phyloP scores from a whole-genome alignment of 2,888 invertebrate species.

The Desoria tigrina region DNA sequence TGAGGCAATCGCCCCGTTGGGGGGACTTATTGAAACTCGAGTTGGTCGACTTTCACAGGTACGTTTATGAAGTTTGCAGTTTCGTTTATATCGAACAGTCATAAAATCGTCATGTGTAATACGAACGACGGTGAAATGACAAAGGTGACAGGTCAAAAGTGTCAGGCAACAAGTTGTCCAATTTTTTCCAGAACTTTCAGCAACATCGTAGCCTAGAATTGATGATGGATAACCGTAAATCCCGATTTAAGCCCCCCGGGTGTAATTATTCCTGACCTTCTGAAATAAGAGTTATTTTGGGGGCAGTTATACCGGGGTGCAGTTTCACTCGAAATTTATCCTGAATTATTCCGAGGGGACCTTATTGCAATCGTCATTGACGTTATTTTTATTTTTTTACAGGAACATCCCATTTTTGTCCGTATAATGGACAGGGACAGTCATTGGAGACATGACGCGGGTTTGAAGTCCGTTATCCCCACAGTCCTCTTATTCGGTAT shows the following conservation, averaged over 20 bases:
- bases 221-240: no score
- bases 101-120: background rate
- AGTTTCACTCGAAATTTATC: no score
- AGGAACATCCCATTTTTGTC: slow-evolving; percentile 60
- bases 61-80: background rate
- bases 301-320: no score
- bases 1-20: slow-evolving; percentile 55
- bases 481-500: slow-evolving; percentile 60
- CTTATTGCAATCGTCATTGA: no score
- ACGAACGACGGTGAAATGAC: no score
- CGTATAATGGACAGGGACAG: slow-evolving; percentile 79
- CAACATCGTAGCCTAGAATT: no score
- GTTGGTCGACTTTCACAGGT: slow-evolving; percentile 71
- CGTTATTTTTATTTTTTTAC: background rate
- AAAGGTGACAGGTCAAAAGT: no score
- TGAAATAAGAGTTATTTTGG: no score
- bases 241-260: no score
- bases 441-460: slow-evolving; percentile 58
- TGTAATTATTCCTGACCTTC: no score
- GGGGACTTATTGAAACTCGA: slow-evolving; percentile 69
- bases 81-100: background rate
- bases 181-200: no score
- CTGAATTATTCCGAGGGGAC: slow-evolving; percentile 9
- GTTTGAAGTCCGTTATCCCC: slow-evolving; percentile 59
- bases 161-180: no score